Conservation (phyloP, 2,113 vertebrate species). For the Sprattus sprattus region DNA sequence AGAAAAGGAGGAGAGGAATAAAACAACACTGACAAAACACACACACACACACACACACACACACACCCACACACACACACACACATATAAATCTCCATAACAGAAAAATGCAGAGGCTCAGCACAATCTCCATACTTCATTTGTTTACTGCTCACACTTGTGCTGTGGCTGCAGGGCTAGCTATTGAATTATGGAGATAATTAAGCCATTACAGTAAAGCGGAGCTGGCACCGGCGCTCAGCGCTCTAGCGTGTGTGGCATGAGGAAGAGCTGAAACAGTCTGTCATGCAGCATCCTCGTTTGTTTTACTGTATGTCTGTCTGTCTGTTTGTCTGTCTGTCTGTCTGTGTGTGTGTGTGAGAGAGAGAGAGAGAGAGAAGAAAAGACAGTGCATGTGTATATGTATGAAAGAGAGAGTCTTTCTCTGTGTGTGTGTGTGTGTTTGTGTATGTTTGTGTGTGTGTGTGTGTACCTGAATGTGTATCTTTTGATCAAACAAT, state of each 20-base stretch:
- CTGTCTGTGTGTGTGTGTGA: neutral
- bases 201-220: conserved; percentile 41
- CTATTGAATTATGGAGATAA: conserved; percentile 42
- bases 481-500: neutral
- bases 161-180: conserved; percentile 23
- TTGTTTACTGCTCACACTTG: conserved; percentile 34
- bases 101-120: neutral
- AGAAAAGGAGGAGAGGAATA: neutral
- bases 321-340: conserved; percentile 26
- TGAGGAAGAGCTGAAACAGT: no score
- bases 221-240: conserved; percentile 21
- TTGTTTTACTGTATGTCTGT: neutral
- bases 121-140: conserved; percentile 19
- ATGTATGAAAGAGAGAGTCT: neutral
- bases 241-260: neutral
- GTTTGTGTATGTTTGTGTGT: conserved; percentile 14
- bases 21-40: neutral
- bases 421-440: conserved; percentile 5
- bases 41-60: neutral
- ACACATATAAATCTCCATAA: neutral
- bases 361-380: neutral
- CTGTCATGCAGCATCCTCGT: no score
- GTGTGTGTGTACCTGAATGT: neutral
- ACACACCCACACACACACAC: neutral
- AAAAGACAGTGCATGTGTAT: neutral